Conservation (phyloP, 1,140 invertebrate genomes). For the Mactra quadrangularis region DNA sequence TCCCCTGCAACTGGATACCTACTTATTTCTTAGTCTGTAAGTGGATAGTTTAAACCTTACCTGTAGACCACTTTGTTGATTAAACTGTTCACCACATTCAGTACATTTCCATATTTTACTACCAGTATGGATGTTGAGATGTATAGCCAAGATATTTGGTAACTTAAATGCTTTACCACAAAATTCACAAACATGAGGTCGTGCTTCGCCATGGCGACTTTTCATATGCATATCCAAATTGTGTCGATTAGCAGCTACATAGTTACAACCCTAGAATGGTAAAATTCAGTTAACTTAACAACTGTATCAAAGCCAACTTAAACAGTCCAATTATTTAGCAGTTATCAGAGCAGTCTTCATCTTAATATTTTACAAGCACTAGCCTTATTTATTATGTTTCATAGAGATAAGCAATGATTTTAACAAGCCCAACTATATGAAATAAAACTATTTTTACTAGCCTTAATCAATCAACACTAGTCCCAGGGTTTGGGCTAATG, state of each 20-base stretch:
- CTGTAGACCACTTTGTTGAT: slow-evolving; percentile 55
- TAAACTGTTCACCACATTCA: slow-evolving; percentile 49
- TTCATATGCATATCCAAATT: slow-evolving; percentile 55
- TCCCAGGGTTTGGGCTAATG: too few species aligned
- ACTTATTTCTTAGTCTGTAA: too few species aligned
- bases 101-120: slow-evolving; percentile 48
- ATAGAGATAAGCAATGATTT: too few species aligned
- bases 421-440: too few species aligned
- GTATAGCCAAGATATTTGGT: slow-evolving; percentile 42
- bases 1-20: too few species aligned
- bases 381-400: too few species aligned
- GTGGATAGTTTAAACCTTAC: too few species aligned
- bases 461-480: too few species aligned
- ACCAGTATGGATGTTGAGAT: slow-evolving; percentile 56
- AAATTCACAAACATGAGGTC: slow-evolving; percentile 60
- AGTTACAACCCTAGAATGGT: slow-evolving; percentile 54
- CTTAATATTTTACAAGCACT: background rate
- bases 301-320: too few species aligned
- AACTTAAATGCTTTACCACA: slow-evolving; percentile 60
- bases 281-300: background rate
- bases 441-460: too few species aligned
- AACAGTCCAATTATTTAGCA: too few species aligned
- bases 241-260: slow-evolving; percentile 57
- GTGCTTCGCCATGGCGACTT: slow-evolving; percentile 54
- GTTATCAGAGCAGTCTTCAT: too few species aligned